Evolutionary conservation across 37 sponge, comb jelly and placozoan species (phyloP).

Genomic region (Aplysina aerophoba): DNA sequence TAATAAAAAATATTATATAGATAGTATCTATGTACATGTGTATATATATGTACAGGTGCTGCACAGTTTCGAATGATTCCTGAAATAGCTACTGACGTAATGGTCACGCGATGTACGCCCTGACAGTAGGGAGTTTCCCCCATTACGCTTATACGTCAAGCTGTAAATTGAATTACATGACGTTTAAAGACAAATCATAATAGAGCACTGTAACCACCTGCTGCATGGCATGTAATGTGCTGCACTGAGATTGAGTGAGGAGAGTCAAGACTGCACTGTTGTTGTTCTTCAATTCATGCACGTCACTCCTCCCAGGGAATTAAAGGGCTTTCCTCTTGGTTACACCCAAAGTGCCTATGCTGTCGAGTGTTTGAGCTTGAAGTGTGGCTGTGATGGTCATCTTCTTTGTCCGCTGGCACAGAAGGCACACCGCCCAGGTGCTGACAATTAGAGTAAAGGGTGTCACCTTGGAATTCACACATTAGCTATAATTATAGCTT

Average conservation of each 20-base stretch:
- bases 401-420: background rate
- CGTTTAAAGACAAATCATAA: too few species aligned
- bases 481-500: too few species aligned
- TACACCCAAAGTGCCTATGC: background rate
- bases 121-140: background rate
- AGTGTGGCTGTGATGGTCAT: background rate
- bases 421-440: background rate
- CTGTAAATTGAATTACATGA: too few species aligned
- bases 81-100: too few species aligned
- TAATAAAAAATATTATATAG: too few species aligned
- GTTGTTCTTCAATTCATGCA: background rate
- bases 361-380: background rate
- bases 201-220: too few species aligned
- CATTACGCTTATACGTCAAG: background rate
- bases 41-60: background rate
- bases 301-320: constrained; percentile 40
- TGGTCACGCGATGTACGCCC: too few species aligned
- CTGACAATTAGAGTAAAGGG: background rate
- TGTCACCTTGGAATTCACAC: background rate
- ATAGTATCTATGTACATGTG: too few species aligned
- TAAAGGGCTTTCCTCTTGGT: constrained; percentile 7
- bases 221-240: too few species aligned
- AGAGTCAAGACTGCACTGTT: too few species aligned
- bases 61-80: constrained; percentile 6
- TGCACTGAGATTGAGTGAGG: too few species aligned